Conservation (phyloP, 2,797 vertebrate genomes). For the Bufotes viridis region DNA sequence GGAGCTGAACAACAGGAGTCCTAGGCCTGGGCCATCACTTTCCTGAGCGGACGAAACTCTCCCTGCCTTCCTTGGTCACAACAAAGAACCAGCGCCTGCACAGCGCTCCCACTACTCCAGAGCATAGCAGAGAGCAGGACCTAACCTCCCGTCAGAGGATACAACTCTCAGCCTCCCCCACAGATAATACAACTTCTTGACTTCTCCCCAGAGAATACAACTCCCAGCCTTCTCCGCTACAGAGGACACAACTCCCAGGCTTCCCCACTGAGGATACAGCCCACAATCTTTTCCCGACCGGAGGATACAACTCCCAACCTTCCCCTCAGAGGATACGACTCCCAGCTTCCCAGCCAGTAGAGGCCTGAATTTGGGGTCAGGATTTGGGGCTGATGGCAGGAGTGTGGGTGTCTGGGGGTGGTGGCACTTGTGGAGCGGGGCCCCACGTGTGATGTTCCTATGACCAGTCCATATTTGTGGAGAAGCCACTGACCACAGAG, state of each 20-base stretch:
- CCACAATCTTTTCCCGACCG: background rate
- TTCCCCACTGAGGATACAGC: background rate
- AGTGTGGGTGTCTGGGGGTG: background rate
- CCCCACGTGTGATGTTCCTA: background rate
- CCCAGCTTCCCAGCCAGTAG: background rate
- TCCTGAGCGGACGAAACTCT: background rate
- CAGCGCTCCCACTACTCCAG: background rate
- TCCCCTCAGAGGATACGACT: background rate
- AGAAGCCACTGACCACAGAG: conserved; percentile 2
- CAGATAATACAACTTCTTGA: too few relatives aligned
- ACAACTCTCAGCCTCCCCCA: background rate
- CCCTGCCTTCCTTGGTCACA: background rate
- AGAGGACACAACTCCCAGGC: background rate
- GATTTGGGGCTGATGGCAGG: background rate
- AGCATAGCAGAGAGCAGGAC: background rate
- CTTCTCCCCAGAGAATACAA: background rate
- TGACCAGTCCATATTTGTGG: background rate
- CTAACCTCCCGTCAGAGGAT: background rate
- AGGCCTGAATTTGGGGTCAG: background rate
- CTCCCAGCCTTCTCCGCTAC: background rate
- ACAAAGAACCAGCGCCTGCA: conserved; percentile 3
- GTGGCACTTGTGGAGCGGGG: background rate
- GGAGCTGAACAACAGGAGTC: conserved; percentile 14
- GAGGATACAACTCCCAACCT: background rate
- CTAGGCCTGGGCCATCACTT: conserved; percentile 24